These are phyloP conservation scores for Panzeria rudis DNA, from an alignment of 2,888 invertebrate genomes.

Conservation along the genomic window DNA sequence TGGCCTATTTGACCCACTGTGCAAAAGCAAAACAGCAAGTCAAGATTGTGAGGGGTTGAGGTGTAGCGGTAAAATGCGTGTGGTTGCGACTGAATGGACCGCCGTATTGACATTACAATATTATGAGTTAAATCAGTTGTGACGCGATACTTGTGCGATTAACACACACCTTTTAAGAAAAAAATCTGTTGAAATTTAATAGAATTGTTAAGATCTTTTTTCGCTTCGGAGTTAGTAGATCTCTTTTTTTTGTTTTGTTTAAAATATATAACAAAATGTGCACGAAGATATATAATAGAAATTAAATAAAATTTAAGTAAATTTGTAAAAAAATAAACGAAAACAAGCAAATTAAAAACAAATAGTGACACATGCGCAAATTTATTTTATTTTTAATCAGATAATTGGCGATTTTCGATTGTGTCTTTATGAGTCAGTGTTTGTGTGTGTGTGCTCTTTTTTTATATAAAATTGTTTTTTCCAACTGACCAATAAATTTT, in stretches of 20 bases:
- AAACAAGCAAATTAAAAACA: slow-evolving; percentile 26
- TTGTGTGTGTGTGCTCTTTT: slow-evolving; percentile 4
- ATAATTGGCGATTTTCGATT: slow-evolving; percentile 43
- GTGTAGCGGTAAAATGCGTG: slow-evolving; percentile 65
- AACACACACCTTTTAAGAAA: slow-evolving; percentile 72
- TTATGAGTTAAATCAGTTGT: slow-evolving; percentile 82
- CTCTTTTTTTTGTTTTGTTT: background rate
- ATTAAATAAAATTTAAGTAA: slow-evolving; percentile 3
- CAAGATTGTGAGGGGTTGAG: slow-evolving; percentile 36
- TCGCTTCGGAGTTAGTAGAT: slow-evolving; percentile 41
- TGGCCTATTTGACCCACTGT: no score
- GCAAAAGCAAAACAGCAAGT: slow-evolving; percentile 40
- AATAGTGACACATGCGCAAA: slow-evolving; percentile 67
- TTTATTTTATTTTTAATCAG: slow-evolving; percentile 18
- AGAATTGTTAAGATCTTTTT: slow-evolving; percentile 18
- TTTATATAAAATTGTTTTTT: slow-evolving; percentile 10
- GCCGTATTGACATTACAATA: slow-evolving; percentile 71
- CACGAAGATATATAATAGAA: slow-evolving; percentile 13
- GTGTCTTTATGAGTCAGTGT: slow-evolving; percentile 11
- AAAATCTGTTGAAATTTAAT: background rate
- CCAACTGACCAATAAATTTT: background rate
- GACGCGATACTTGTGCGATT: slow-evolving; percentile 82
- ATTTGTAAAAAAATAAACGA: slow-evolving; percentile 29
- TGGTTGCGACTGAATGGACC: slow-evolving; percentile 74
- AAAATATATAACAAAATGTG: background rate